Conservation (phyloP, 2,113 vertebrate genomes). For the Lampris megalopsis region DNA sequence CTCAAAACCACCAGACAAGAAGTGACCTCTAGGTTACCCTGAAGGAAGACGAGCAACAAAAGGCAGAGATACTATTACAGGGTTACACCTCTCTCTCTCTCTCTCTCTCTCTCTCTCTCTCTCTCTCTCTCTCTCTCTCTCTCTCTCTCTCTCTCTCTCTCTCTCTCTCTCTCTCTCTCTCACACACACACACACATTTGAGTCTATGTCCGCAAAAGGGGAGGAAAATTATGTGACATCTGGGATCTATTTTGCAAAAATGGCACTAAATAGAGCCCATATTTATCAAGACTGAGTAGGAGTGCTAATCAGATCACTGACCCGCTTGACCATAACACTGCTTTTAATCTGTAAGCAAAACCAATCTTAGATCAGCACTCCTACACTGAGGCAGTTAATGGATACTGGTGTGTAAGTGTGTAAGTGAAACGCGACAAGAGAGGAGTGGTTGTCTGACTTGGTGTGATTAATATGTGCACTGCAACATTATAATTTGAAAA, state of each 20-base stretch:
- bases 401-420: conserved; percentile 23
- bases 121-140: neutral
- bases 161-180: neutral
- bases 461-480: conserved; percentile 56
- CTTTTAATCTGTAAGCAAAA: conserved; percentile 38
- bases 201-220: conserved; percentile 31
- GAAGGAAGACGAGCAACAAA: conserved; percentile 63
- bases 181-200: conserved; percentile 7
- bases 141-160: neutral
- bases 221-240: conserved; percentile 47
- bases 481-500: conserved; percentile 60
- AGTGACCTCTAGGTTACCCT: conserved; percentile 65
- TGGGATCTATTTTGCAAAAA: conserved; percentile 34
- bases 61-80: conserved; percentile 65
- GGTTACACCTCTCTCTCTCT: conserved; percentile 41
- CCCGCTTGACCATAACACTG: conserved; percentile 15
- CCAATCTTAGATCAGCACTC: conserved; percentile 44
- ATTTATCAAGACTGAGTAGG: conserved; percentile 15
- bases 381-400: conserved; percentile 43
- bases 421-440: conserved; percentile 32
- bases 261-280: conserved; percentile 28
- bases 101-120: too few species aligned
- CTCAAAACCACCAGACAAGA: conserved; percentile 65
- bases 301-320: conserved; percentile 37
- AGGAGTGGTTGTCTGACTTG: conserved; percentile 30